Percentiles rank a stretch among this genome's conserved stretches.
These are phyloP conservation scores for Drosophila nigromelanica DNA, from an alignment of 1,140 invertebrate genomes.

Conservation along the genomic window DNA sequence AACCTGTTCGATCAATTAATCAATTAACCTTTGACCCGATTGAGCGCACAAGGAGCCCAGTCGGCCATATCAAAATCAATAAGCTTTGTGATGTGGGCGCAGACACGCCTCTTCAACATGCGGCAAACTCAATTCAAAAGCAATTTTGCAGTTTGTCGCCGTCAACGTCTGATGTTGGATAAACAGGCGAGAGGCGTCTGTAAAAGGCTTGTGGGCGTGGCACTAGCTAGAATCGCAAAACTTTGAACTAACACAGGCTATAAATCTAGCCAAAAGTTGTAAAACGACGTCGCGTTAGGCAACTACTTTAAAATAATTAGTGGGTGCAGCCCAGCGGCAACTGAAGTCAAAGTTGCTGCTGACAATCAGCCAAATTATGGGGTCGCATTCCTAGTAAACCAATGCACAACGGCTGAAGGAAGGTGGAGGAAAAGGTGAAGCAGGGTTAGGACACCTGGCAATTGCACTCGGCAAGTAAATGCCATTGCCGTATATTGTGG, in stretches of 20 bases:
- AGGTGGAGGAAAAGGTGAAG: not conserved
- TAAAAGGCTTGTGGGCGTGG: constrained; percentile 37
- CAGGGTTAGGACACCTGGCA: constrained; percentile 14
- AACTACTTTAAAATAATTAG: constrained; percentile 82
- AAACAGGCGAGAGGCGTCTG: constrained; percentile 32
- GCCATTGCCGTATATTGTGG: constrained; percentile 26
- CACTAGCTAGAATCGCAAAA: constrained; percentile 36
- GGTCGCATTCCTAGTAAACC: constrained; percentile 44
- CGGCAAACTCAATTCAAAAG: constrained; percentile 64
- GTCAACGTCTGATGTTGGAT: constrained; percentile 48
- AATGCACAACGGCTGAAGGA: constrained; percentile 24
- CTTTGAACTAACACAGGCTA: constrained; percentile 59
- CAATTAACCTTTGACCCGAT: constrained; percentile 68
- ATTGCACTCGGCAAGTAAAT: constrained; percentile 27
- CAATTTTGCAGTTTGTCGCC: constrained; percentile 70
- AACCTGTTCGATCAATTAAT: constrained; percentile 61
- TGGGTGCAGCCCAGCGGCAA: constrained; percentile 69
- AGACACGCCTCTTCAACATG: constrained; percentile 55
- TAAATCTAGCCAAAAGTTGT: constrained; percentile 67
- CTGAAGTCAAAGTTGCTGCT: constrained; percentile 44
- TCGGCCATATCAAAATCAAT: constrained; percentile 60
- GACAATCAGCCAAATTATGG: constrained; percentile 77
- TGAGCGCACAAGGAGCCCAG: constrained; percentile 19
- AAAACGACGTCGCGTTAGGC: constrained; percentile 63
- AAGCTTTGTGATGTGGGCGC: constrained; percentile 59